These are phyloP conservation scores for Asbolus verrucosus DNA, from an alignment of 1,140 invertebrate species.

Conservation along the genomic window DNA sequence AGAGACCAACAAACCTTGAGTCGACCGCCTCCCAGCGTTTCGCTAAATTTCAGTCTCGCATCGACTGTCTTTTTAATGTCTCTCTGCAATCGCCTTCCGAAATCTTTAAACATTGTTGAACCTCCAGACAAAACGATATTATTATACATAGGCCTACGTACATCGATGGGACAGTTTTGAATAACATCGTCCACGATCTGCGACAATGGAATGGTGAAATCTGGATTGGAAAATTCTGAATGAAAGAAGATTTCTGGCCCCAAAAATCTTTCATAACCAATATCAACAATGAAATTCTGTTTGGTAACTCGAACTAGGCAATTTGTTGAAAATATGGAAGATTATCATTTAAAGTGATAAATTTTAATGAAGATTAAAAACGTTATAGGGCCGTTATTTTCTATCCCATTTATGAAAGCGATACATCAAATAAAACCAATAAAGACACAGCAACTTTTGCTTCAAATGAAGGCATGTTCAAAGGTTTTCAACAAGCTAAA, in stretches of 20 bases:
- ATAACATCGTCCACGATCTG: constrained; percentile 99
- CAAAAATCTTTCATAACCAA: constrained; percentile 98
- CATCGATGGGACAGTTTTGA: constrained; percentile 99
- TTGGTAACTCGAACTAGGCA: too few species aligned
- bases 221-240: constrained; percentile 99
- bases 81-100: constrained; percentile 93
- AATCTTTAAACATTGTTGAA: constrained; percentile 99
- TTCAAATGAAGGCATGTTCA: too few species aligned
- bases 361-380: too few species aligned
- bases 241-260: constrained; percentile 99
- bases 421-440: too few species aligned
- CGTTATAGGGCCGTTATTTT: too few species aligned
- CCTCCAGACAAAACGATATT: constrained; percentile 99
- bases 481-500: too few species aligned
- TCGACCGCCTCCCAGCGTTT: constrained; percentile 92
- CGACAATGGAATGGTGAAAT: constrained; percentile 96
- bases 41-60: constrained; percentile 90
- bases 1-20: constrained; percentile 81
- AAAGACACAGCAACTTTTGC: too few species aligned
- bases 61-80: constrained; percentile 98
- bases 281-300: constrained; percentile 94
- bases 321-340: too few species aligned
- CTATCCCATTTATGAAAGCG: too few species aligned
- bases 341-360: too few species aligned
- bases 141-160: constrained; percentile 95